These are phyloP conservation scores for Thrips palmi DNA, from an alignment of 1,140 invertebrate genomes.

Conservation along the genomic window DNA sequence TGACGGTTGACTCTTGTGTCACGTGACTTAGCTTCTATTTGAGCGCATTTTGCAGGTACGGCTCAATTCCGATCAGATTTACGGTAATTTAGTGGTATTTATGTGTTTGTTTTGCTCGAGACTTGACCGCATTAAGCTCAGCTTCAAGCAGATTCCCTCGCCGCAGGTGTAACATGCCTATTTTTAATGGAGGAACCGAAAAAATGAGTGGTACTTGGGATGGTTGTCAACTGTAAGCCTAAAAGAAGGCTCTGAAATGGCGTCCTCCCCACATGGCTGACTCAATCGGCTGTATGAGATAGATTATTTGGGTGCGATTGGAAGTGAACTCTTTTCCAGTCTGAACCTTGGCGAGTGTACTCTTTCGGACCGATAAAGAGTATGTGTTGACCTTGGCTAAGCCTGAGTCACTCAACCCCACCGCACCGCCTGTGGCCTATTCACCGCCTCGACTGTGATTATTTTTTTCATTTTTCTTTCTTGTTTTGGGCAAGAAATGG, in stretches of 20 bases:
- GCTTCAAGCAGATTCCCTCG: not conserved
- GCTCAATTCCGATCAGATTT: not conserved
- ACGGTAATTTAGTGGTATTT: not conserved
- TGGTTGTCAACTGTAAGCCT: not conserved
- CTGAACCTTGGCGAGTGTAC: too few relatives aligned
- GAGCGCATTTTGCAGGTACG: not conserved
- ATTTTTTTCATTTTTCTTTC: too few relatives aligned
- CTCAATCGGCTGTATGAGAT: not conserved
- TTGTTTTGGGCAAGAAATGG: too few relatives aligned
- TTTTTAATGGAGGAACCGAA: not conserved
- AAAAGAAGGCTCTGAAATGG: not conserved
- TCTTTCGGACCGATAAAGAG: not conserved
- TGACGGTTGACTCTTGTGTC: too few relatives aligned
- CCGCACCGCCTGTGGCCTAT: not conserved
- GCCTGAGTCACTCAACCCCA: not conserved
- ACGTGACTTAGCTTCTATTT: not conserved
- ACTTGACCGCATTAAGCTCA: not conserved
- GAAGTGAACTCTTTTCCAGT: too few relatives aligned
- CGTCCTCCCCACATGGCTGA: not conserved
- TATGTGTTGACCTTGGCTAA: not conserved
- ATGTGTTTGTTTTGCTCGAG: too few relatives aligned
- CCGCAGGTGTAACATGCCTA: not conserved
- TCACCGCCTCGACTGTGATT: not conserved
- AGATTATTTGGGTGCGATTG: not conserved
- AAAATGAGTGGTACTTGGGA: not conserved